Evolutionary conservation across 2,797 vertebrate species (phyloP).

Genomic region (Acrossocheilus wenchowensis): DNA sequence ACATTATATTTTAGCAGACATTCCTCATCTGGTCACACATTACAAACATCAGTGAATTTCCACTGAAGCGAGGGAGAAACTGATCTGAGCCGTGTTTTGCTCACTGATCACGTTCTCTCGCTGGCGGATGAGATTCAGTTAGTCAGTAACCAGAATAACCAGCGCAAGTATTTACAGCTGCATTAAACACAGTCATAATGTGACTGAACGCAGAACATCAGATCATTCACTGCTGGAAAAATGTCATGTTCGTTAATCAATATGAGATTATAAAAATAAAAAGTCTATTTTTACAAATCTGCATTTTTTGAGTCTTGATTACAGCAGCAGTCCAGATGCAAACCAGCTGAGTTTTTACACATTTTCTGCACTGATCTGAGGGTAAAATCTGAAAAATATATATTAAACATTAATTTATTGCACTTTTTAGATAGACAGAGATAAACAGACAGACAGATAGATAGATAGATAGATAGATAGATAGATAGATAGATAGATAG

Average conservation of each 20-base stretch:
- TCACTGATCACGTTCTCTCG: neutral
- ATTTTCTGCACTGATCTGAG: too few relatives aligned
- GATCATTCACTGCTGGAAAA: neutral
- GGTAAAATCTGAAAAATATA: neutral
- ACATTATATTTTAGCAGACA: neutral
- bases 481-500: too few relatives aligned
- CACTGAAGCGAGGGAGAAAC: neutral
- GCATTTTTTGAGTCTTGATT: neutral
- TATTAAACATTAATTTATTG: neutral
- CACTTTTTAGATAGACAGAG: neutral
- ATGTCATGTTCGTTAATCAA: neutral
- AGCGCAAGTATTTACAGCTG: neutral
- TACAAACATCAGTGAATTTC: neutral
- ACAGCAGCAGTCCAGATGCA: too few relatives aligned
- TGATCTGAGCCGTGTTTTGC: neutral
- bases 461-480: too few relatives aligned
- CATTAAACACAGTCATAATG: neutral
- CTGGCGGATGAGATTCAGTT: neutral
- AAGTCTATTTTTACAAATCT: neutral
- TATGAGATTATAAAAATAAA: too few relatives aligned
- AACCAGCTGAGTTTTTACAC: neutral
- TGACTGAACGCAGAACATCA: neutral
- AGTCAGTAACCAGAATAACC: slow-evolving; percentile 12
- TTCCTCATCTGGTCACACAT: slow-evolving; percentile 9
- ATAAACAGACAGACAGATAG: too few relatives aligned